These are phyloP conservation scores for Anas bernieri DNA, from an alignment of 2,797 vertebrate genomes.

Conservation along the genomic window DNA sequence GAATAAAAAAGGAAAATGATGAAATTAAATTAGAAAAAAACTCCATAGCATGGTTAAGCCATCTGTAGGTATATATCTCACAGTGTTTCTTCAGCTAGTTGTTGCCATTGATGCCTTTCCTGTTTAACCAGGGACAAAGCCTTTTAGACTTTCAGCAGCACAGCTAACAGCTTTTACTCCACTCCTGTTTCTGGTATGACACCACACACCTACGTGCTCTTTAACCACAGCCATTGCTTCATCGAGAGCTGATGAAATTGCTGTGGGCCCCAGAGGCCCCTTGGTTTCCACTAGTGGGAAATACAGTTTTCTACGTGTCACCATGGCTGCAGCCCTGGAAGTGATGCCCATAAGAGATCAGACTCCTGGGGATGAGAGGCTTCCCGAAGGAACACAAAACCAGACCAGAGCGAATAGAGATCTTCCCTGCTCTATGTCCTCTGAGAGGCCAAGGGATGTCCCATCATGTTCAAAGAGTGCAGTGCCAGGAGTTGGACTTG, in stretches of 20 bases:
- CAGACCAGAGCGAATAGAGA: background rate
- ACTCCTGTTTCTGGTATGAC: background rate
- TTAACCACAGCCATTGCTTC: background rate
- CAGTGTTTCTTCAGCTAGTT: background rate
- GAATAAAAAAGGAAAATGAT: background rate
- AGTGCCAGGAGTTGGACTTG: no score
- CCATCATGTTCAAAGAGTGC: background rate
- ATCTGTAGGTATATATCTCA: background rate
- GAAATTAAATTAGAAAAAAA: background rate
- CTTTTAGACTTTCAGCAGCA: background rate
- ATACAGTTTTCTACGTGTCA: background rate
- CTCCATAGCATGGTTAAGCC: background rate
- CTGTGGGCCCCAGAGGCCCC: background rate
- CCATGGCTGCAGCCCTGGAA: background rate
- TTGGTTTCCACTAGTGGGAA: background rate
- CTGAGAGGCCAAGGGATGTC: background rate
- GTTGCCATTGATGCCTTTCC: background rate
- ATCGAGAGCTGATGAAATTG: background rate
- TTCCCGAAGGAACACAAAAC: fast-evolving
- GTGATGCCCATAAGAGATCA: fast-evolving
- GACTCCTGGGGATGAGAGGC: background rate
- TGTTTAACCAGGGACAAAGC: background rate
- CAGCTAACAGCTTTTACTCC: background rate
- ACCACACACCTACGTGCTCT: fast-evolving
- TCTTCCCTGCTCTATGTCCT: background rate